Evolutionary conservation across 1,140 invertebrate species (phyloP).

Genomic region (Teleopsis dalmanni): DNA sequence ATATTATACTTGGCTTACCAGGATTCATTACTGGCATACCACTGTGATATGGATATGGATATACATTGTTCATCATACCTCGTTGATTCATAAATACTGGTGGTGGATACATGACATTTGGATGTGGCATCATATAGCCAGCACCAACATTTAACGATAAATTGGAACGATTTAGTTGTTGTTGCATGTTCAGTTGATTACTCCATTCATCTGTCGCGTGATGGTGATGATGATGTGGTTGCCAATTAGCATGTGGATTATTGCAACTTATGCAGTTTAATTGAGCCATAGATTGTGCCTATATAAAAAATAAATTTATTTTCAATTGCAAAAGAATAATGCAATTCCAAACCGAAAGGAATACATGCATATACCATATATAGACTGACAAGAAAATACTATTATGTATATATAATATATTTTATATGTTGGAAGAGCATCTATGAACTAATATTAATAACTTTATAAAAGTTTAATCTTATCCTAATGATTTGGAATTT

Average conservation of each 20-base stretch:
- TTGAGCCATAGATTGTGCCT: slow-evolving; percentile 67
- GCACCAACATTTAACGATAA: slow-evolving; percentile 54
- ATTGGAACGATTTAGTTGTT: slow-evolving; percentile 57
- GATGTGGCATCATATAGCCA: slow-evolving; percentile 42
- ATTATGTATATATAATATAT: too few species aligned
- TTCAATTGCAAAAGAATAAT: too few species aligned
- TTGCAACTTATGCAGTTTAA: slow-evolving; percentile 49
- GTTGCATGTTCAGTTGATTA: slow-evolving; percentile 46
- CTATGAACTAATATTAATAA: too few species aligned
- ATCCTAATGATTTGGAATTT: too few species aligned
- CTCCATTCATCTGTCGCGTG: slow-evolving; percentile 46
- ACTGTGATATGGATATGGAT: slow-evolving; percentile 29
- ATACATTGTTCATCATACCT: slow-evolving; percentile 32
- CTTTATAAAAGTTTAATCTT: too few species aligned
- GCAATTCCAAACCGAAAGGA: too few species aligned
- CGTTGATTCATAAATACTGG: slow-evolving; percentile 37
- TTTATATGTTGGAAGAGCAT: too few species aligned
- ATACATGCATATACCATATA: too few species aligned
- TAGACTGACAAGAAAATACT: too few species aligned
- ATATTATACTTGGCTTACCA: slow-evolving; percentile 15
- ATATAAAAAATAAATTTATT: slow-evolving; percentile 20
- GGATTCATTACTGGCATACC: slow-evolving; percentile 39
- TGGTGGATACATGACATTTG: slow-evolving; percentile 45
- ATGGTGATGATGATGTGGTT: slow-evolving; percentile 17
- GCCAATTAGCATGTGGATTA: slow-evolving; percentile 19